Evolutionary conservation across 2,797 vertebrate species (phyloP), one percentile per base, ranked within the genome.

Genomic region (Schizopygopsis pylzovi): DNA sequence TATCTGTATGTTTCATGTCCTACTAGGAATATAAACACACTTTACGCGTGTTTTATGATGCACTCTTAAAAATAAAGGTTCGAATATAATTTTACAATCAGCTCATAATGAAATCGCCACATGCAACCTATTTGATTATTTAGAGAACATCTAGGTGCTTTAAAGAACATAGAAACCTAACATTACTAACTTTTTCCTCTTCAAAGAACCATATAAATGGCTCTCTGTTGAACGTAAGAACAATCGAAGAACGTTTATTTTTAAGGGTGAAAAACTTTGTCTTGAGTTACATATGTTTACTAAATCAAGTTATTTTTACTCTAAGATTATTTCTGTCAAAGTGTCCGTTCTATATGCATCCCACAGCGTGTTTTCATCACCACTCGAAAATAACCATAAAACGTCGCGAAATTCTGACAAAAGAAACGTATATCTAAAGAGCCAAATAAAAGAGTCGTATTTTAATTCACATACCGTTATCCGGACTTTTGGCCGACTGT

Each of bases 381-480:
- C 11, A 15, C 73, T 84, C 16, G n/a, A 71, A n/a, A 59, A 16
- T 1, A 79, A 18, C 25, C 45, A 70, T 43, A 59, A 79, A 70
- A 33, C 54, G n/a, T 45, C 10, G 45, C 45, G 8, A 8, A 39
- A 72, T 79, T 49, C 33, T 11, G 20, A 73, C 28, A 43, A 43
- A 81, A 67, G 43, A 80, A 65, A 75, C 39, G 71, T 61, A 18
- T 20, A 28, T 18, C 28, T 54, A 72, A 75, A 75, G 28, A 84
- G 37, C 41, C 39, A 18, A 61, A 61, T 43, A 39, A 68, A 78
- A 68, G 83, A 54, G 4, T 78, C 52, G 13, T 37, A 45, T 56
- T 82, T 37, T 65, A 82, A 33, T 61, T 37, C 80, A 90, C 97
- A 93, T 96, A 99, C 97, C 97, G 90, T 95, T 91, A 83, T 92